These are phyloP conservation scores for Chymomyza caudatula DNA, from an alignment of 2,888 invertebrate genomes.

Conservation along the genomic window DNA sequence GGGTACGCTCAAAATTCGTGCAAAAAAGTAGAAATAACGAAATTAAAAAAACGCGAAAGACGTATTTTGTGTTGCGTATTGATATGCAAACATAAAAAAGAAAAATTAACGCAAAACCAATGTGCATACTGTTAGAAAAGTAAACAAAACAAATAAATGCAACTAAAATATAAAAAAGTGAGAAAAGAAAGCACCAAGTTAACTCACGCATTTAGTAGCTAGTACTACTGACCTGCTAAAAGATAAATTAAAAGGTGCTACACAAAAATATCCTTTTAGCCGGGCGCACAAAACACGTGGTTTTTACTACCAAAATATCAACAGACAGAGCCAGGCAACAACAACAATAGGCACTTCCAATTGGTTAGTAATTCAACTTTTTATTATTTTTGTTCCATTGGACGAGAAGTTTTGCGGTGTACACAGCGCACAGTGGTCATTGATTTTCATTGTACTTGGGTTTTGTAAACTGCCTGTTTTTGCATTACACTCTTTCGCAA, in stretches of 20 bases:
- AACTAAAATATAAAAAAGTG: conserved; percentile 16
- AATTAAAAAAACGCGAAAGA: conserved; percentile 36
- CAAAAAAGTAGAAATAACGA: conserved; percentile 46
- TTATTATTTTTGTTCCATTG: conserved; percentile 28
- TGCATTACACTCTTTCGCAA: no score
- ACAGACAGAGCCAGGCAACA: conserved; percentile 25
- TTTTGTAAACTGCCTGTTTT: no score
- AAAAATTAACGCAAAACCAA: background rate
- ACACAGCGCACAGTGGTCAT: background rate
- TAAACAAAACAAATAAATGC: background rate
- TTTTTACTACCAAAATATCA: conserved; percentile 38
- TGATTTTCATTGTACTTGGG: background rate
- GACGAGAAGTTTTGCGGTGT: conserved; percentile 3
- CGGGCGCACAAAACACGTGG: conserved; percentile 38
- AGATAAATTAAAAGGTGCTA: conserved; percentile 5
- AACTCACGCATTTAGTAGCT: background rate
- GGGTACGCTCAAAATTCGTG: conserved; percentile 30
- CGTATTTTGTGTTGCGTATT: conserved; percentile 32
- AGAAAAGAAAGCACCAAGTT: background rate
- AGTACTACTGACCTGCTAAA: conserved; percentile 2
- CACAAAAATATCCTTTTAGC: conserved; percentile 3
- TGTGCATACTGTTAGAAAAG: no score
- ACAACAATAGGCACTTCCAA: conserved; percentile 23
- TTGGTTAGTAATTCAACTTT: conserved; percentile 49
- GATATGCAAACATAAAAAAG: conserved; percentile 26